Evolutionary conservation across 2,113 vertebrate species (phyloP), one percentile per base, ranked within the genome.

Genomic region (Terrapene triunguis): DNA sequence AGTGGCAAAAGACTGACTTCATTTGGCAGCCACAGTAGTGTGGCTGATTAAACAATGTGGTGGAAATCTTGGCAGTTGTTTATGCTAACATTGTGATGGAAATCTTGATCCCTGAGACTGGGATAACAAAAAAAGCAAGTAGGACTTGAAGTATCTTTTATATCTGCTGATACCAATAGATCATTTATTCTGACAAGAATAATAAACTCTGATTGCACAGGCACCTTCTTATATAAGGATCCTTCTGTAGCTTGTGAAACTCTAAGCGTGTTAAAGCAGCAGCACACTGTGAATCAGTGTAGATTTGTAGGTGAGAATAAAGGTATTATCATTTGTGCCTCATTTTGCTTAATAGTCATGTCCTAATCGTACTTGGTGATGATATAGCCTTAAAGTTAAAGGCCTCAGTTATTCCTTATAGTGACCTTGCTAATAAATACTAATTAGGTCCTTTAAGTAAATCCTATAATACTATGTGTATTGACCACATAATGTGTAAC

Each of bases 301-400:
- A 84, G 83, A 35, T n/a, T 38, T 89, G 83, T 50, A 80, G 10
- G 27, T 50, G 3, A 19, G 86, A 25, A 81, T 48, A 76, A 47
- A 83, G 25, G 62, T 76, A 1, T n/a, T 84, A 5, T 3, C 4
- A 32, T 59, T 44, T 62, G 2, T 8, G 12, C n/a, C 86, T 91
- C 47, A 51, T 57, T n/a, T n/a, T 25, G 22, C 13, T 1, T 4
- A 51, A 11, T 65, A 65, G 13, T 24, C 0, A 0, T 29, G 4
- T 80, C 16, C 22, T 4, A 0, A 50, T 42, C 42, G 4, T 89
- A 51, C 32, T 47, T 89, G 16, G 25, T 62, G 14, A 14, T 59
- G 83, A 3, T n/a, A 3, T 62, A 51, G 3, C 50, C 82, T 29
- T 47, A 27, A 83, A 44, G 47, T 74, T 38, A 83, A 80, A 80